Base-by-base conservation (phyloP, 1,140 invertebrate genomes). In the Rhizoglyphus robini region DNA sequence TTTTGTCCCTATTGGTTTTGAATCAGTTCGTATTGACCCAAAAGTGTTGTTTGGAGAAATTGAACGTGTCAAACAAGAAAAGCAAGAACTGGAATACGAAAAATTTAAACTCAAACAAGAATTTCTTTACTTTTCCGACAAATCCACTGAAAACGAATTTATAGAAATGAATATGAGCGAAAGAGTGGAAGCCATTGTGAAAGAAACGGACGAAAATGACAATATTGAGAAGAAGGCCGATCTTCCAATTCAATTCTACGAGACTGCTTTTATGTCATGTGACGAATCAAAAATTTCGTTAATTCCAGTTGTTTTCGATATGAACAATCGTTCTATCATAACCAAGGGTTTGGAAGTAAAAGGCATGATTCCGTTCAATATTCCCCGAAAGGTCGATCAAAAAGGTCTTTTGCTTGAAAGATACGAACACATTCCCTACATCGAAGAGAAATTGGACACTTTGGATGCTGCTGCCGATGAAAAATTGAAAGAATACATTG, bases 1-100 rank as follows among this genome's bases (percentile, higher is more conserved):
- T 15, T 64, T 64, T 36, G 32, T 64, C 15, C 41, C 41, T n/a
- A 31, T 49, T 15, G 27, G 41, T 3, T 79, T 81, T 25, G 73
- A 75, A 60, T 74, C 75, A 15, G 54, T 81, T n/a, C 70, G 74
- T n/a, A 76, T 81, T 48, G 74, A 81, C 68, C 80, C 80, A 27
- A 51, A 30, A 8, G 31, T 66, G 20, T 34, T 64, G 25, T 32
- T 49, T 23, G 34, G 25, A n/a, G 57, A 31, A 18, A 59, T 59
- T 32, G 57, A 59, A 59, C 57, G 32, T 32, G 57, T 36, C 15
- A 59, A 59, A 59, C 29, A 59, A 18, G 57, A 31, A n/a, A 36
- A 59, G n/a, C 2, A 59, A 18, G 27, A 59, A 32, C 20, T 5
- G 8, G 32, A 59, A 32, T 11, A 18, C 18, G 57, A 32, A 59